These are phyloP conservation scores for Siniperca chuatsi DNA, from an alignment of 2,113 vertebrate genomes.

Conservation along the genomic window DNA sequence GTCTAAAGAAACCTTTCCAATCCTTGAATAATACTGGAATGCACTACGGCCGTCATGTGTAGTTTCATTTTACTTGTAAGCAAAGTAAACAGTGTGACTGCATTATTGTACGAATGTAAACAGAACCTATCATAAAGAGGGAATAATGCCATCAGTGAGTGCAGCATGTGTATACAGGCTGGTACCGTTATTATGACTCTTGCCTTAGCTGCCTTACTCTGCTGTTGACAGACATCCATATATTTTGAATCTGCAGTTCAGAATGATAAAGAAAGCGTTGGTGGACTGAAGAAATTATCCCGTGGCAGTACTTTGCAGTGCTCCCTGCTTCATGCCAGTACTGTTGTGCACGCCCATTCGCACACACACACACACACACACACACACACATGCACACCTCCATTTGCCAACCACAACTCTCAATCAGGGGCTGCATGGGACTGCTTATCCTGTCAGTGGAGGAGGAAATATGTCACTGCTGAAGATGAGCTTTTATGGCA, in stretches of 20 bases:
- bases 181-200: slow-evolving; percentile 14
- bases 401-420: slow-evolving; percentile 52
- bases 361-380: slow-evolving; percentile 10
- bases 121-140: slow-evolving; percentile 28
- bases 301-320: slow-evolving; percentile 18
- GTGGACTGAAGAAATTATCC: slow-evolving; percentile 44
- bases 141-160: slow-evolving; percentile 1
- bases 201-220: neutral
- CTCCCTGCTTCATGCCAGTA: slow-evolving; percentile 6
- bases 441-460: slow-evolving; percentile 74
- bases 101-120: slow-evolving; percentile 12
- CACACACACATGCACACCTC: slow-evolving; percentile 16
- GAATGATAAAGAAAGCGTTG: slow-evolving; percentile 37
- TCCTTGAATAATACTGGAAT: neutral
- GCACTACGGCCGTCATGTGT: neutral
- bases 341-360: neutral
- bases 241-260: slow-evolving; percentile 42
- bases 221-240: slow-evolving; percentile 39
- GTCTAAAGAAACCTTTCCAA: neutral
- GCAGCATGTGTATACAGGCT: slow-evolving; percentile 4
- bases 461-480: slow-evolving; percentile 79
- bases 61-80: neutral
- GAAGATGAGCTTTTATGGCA: slow-evolving; percentile 75
- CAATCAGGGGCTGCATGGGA: slow-evolving; percentile 63
- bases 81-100: slow-evolving; percentile 15